These are phyloP conservation scores for Champsocephalus esox DNA, from an alignment of 2,797 vertebrate genomes.

Conservation along the genomic window DNA sequence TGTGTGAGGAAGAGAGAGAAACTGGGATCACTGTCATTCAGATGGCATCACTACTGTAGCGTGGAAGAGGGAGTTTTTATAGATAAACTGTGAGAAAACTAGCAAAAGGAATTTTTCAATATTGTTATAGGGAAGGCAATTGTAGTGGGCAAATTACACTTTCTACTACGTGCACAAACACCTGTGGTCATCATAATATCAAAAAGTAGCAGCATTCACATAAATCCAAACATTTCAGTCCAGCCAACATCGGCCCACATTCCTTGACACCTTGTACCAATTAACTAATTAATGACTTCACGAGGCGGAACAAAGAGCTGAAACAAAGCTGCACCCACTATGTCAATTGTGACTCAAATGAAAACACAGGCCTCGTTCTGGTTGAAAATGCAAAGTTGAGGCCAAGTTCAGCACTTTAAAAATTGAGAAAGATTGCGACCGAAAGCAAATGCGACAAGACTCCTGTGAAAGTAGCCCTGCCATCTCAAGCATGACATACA, in stretches of 20 bases:
- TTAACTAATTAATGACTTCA: conserved; percentile 60
- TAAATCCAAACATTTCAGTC: background rate
- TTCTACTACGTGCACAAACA: background rate
- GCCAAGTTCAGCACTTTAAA: conserved; percentile 41
- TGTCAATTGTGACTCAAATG: background rate
- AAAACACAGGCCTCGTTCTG: conserved; percentile 26
- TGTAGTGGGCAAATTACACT: background rate
- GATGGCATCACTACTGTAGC: conserved; percentile 7
- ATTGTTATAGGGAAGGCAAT: background rate
- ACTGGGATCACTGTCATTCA: conserved; percentile 47
- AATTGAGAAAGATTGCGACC: conserved; percentile 60
- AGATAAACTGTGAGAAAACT: background rate
- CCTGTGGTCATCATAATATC: background rate
- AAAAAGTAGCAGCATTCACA: background rate
- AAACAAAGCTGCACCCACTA: background rate
- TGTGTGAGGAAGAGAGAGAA: conserved; percentile 1
- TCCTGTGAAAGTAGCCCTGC: conserved; percentile 56
- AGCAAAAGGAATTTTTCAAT: background rate
- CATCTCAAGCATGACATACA: conserved; percentile 75
- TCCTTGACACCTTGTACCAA: conserved; percentile 47
- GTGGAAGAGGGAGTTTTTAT: conserved; percentile 5
- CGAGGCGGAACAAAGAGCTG: background rate
- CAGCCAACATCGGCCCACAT: background rate
- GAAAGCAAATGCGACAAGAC: conserved; percentile 70
- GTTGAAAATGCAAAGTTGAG: conserved; percentile 36